A percentile compares a stretch with the other conserved stretches of the same genome.
phyloP scores from a whole-genome alignment of 1,140 invertebrate species.

The Nasonia vitripennis region DNA sequence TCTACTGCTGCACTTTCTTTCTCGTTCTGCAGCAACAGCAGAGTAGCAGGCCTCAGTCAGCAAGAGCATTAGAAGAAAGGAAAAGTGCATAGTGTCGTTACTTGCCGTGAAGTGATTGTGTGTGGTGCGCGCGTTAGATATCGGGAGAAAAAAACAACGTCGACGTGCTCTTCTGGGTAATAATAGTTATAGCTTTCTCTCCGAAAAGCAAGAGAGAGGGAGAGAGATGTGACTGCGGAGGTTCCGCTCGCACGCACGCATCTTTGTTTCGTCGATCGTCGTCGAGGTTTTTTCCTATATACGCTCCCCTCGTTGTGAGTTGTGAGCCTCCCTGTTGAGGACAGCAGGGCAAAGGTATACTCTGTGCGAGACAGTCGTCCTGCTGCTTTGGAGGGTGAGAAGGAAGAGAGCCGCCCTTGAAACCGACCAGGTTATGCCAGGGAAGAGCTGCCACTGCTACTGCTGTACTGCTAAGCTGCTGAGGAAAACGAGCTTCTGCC shows the following conservation, averaged over 20 bases:
- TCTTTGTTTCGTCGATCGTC: no score
- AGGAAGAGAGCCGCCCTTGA: background rate
- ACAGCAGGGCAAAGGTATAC: background rate
- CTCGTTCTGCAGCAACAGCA: background rate
- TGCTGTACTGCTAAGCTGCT: background rate
- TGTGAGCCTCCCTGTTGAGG: background rate
- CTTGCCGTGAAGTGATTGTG: no score
- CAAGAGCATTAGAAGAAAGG: background rate
- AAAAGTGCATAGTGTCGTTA: background rate
- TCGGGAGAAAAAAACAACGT: background rate
- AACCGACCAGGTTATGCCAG: slow-evolving; percentile 36
- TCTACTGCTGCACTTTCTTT: background rate
- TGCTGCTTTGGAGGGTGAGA: background rate
- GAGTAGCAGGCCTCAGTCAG: no score
- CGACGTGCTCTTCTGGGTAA: background rate
- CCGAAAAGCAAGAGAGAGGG: background rate
- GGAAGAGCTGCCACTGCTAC: background rate
- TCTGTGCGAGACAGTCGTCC: background rate
- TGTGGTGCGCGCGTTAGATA: background rate
- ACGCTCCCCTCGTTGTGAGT: background rate
- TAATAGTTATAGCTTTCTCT: background rate
- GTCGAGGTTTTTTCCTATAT: background rate
- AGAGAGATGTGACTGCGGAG: background rate
- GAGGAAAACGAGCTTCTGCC: slow-evolving; percentile 24
- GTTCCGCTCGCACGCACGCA: background rate